phyloP scores from a whole-genome alignment of 1,140 invertebrate species.

The Cheumatopsyche charites region DNA sequence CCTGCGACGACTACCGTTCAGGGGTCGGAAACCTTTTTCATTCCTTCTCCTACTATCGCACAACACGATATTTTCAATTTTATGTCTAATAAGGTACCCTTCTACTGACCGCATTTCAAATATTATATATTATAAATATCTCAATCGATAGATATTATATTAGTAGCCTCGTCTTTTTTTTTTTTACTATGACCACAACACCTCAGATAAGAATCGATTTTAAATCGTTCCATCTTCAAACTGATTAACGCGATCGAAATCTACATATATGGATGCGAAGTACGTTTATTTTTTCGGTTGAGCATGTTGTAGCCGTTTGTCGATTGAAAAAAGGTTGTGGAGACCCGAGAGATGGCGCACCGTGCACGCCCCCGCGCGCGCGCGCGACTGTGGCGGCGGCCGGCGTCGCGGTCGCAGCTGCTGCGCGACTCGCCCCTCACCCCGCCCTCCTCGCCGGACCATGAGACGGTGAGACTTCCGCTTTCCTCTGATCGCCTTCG shows the following conservation, averaged over 20 bases:
- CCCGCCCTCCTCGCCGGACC: background rate
- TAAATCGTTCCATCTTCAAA: background rate
- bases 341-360: background rate
- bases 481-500: background rate
- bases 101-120: too few species aligned
- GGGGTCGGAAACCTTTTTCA: background rate
- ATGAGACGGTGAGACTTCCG: background rate
- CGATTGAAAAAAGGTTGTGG: background rate
- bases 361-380: slow-evolving; percentile 25
- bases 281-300: too few species aligned
- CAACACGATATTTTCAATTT: background rate
- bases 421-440: background rate
- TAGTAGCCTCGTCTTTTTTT: too few species aligned
- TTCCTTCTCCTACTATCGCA: background rate
- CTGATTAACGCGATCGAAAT: background rate
- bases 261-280: background rate
- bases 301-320: background rate
- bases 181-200: background rate
- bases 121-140: too few species aligned
- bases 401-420: slow-evolving; percentile 15
- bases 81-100: background rate
- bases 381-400: slow-evolving; percentile 26
- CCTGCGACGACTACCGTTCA: background rate
- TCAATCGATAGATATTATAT: too few species aligned
- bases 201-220: background rate